phyloP scores from a whole-genome alignment of 2,113 vertebrate species.

The rat (Rattus norvegicus) region GRCr8 NC_086025.1:28994001-28994500 shows the following conservation, averaged over 20 bases:
- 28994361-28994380: too few relatives aligned
- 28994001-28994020: neutral
- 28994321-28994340: neutral
- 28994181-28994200: conserved; percentile 29
- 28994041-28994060: neutral
- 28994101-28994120: neutral
- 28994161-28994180: conserved; percentile 16
- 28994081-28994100: conserved; percentile 9
- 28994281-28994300: neutral
- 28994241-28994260: neutral
- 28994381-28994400: too few relatives aligned
- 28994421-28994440: too few relatives aligned
- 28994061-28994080: neutral
- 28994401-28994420: too few relatives aligned
- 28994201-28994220: neutral
- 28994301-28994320: neutral
- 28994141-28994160: conserved; percentile 41
- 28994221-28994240: neutral
- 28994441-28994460: too few relatives aligned
- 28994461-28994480: too few relatives aligned
- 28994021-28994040: conserved; percentile 23
- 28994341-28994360: conserved; percentile 15
- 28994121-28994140: neutral
- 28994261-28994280: neutral
- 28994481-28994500: too few relatives aligned